A percentile compares a stretch with the other conserved stretches of the same genome.
phyloP scores from a whole-genome alignment of 1,140 invertebrate genomes.

The Zaprionus gabonicus region DNA sequence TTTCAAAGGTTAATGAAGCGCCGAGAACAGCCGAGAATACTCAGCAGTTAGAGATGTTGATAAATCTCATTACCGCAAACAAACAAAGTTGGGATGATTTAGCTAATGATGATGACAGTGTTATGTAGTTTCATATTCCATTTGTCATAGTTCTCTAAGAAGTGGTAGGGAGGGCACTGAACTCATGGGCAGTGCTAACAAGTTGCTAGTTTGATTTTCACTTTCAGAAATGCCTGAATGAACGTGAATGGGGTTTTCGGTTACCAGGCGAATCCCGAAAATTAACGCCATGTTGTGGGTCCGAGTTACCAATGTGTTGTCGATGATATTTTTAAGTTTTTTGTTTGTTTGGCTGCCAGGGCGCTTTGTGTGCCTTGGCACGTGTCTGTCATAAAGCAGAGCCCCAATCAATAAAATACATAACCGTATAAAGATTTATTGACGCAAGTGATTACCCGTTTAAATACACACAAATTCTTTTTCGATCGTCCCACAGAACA shows the following conservation, averaged over 20 bases:
- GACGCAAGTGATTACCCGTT: slow-evolving; percentile 65
- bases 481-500: slow-evolving; percentile 29
- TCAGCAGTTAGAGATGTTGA: background rate
- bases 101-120: background rate
- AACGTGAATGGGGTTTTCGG: slow-evolving; percentile 17
- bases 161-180: slow-evolving; percentile 46
- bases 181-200: slow-evolving; percentile 16
- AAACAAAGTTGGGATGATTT: background rate
- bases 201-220: slow-evolving; percentile 53
- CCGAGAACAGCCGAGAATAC: background rate
- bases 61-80: background rate
- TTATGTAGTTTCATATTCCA: background rate
- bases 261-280: slow-evolving; percentile 46
- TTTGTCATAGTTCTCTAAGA: background rate
- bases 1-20: slow-evolving; percentile 51
- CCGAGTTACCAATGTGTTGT: background rate
- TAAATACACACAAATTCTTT: slow-evolving; percentile 30
- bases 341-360: slow-evolving; percentile 18
- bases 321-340: slow-evolving; percentile 10
- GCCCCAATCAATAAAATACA: slow-evolving; percentile 75
- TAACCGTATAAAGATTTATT: slow-evolving; percentile 73
- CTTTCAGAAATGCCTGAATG: slow-evolving; percentile 40
- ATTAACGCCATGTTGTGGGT: slow-evolving; percentile 23
- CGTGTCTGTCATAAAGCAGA: slow-evolving; percentile 71
- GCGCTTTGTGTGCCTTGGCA: slow-evolving; percentile 64